phyloP scores from a whole-genome alignment of 2,888 invertebrate species.

The Lasioglossum pauxillum region DNA sequence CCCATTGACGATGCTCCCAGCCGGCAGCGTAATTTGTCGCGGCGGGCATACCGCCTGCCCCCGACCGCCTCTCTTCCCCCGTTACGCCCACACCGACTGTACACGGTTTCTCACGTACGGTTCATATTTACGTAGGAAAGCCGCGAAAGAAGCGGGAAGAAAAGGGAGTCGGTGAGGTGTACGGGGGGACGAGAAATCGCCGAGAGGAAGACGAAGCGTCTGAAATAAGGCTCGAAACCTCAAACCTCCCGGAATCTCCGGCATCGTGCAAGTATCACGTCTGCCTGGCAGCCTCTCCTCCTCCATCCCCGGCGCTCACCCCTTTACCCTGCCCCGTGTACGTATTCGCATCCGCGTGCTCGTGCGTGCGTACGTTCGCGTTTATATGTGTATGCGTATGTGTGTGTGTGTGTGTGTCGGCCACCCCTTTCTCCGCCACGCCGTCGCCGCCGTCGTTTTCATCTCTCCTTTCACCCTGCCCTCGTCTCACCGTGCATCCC shows the following conservation, averaged over 20 bases:
- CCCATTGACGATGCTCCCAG: constrained; percentile 33
- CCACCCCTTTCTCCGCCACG: constrained; percentile 59
- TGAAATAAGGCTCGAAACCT: constrained; percentile 71
- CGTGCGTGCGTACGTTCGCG: not conserved
- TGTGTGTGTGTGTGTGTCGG: constrained; percentile 20
- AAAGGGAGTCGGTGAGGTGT: constrained; percentile 25
- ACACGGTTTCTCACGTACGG: constrained; percentile 34
- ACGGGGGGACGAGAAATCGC: constrained; percentile 40
- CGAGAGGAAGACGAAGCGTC: constrained; percentile 65
- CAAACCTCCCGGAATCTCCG: constrained; percentile 72
- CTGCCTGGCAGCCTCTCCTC: constrained; percentile 55
- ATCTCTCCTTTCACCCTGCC: constrained; percentile 71
- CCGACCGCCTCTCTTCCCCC: not conserved
- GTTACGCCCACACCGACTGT: not conserved
- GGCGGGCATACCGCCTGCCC: not conserved
- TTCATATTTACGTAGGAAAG: constrained; percentile 44
- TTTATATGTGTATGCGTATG: not conserved
- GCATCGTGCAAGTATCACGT: constrained; percentile 69
- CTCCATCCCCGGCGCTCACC: constrained; percentile 15
- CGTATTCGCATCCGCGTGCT: not conserved
- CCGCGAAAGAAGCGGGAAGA: constrained; percentile 27
- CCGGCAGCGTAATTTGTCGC: constrained; percentile 47
- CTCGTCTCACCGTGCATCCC: constrained; percentile 46
- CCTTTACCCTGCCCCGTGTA: constrained; percentile 18
- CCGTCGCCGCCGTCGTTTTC: constrained; percentile 70